Percentiles rank a stretch among this genome's conserved stretches.
Evolutionary conservation across 2,888 invertebrate genomes (phyloP).

Genomic region (Drosophila yooni): DNA sequence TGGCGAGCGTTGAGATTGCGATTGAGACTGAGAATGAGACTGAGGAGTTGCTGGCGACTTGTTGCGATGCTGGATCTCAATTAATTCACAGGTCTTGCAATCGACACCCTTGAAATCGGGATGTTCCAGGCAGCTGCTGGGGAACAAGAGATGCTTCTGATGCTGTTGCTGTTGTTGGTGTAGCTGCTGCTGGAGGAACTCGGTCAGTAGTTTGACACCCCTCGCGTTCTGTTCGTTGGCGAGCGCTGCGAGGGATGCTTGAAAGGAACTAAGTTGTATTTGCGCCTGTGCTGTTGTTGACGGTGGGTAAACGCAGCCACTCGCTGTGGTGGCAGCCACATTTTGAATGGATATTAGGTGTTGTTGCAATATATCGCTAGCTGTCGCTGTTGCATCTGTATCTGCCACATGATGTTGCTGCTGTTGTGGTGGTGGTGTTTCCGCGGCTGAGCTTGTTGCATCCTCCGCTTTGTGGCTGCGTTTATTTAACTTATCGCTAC

Average conservation of each 20-base stretch:
- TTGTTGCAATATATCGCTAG: conserved; percentile 57
- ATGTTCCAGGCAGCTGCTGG: conserved; percentile 82
- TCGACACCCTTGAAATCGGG: conserved; percentile 82
- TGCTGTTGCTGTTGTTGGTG: conserved; percentile 73
- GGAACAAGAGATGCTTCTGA: conserved; percentile 64
- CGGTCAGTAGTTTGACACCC: conserved; percentile 83
- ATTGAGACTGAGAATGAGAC: conserved; percentile 41
- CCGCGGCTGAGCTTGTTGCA: conserved; percentile 25
- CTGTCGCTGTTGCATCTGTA: conserved; percentile 31
- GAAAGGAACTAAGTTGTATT: conserved; percentile 77
- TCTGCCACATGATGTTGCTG: conserved; percentile 26
- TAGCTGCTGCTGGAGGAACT: conserved; percentile 84
- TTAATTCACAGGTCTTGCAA: conserved; percentile 84
- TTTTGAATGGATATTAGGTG: conserved; percentile 49
- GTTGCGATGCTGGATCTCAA: conserved; percentile 72
- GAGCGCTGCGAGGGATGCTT: conserved; percentile 80
- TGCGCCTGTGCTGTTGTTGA: conserved; percentile 40
- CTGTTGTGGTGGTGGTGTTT: conserved; percentile 42
- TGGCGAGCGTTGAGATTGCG: conserved; percentile 51
- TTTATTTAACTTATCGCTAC: conserved; percentile 72
- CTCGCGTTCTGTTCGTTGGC: conserved; percentile 69
- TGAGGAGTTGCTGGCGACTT: conserved; percentile 69
- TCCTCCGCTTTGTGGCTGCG: conserved; percentile 21
- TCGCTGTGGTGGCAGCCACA: conserved; percentile 45
- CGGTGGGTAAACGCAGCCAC: conserved; percentile 43